Evolutionary conservation across 1,140 invertebrate genomes (phyloP).

Genomic region (Euura lappo): DNA sequence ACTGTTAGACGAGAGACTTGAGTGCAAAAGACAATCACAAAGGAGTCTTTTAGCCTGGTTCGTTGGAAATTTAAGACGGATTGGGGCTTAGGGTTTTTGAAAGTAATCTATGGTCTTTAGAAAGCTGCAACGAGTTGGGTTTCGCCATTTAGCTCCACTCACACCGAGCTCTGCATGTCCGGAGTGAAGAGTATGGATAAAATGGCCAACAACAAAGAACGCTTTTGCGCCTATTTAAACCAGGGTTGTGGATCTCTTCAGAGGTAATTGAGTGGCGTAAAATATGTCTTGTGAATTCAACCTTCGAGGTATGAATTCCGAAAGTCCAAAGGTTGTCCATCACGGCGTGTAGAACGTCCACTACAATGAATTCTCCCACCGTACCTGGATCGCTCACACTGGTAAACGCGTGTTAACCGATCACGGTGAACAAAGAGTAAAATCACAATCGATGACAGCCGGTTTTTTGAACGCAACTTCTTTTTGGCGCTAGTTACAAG

Average conservation of each 20-base stretch:
- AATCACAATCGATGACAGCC: not conserved
- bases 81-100: not conserved
- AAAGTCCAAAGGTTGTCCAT: not conserved
- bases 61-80: constrained; percentile 1
- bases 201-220: not conserved
- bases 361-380: not conserved
- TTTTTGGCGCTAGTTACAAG: too few relatives aligned
- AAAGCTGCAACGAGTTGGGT: not conserved
- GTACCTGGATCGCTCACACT: not conserved
- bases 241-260: not conserved
- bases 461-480: too few relatives aligned
- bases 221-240: too few relatives aligned
- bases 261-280: not conserved
- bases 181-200: not conserved
- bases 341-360: not conserved
- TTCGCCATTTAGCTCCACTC: not conserved
- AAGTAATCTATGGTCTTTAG: not conserved
- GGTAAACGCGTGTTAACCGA: not conserved
- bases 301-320: not conserved
- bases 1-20: not conserved
- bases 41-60: not conserved
- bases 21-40: constrained; percentile 4
- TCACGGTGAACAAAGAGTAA: not conserved
- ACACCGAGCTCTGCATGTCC: not conserved
- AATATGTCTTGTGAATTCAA: not conserved